A percentile compares a stretch with the other conserved stretches of the same genome.
These are phyloP conservation scores for Cotesia typhae DNA, from an alignment of 1,140 invertebrate genomes.

Conservation along the genomic window DNA sequence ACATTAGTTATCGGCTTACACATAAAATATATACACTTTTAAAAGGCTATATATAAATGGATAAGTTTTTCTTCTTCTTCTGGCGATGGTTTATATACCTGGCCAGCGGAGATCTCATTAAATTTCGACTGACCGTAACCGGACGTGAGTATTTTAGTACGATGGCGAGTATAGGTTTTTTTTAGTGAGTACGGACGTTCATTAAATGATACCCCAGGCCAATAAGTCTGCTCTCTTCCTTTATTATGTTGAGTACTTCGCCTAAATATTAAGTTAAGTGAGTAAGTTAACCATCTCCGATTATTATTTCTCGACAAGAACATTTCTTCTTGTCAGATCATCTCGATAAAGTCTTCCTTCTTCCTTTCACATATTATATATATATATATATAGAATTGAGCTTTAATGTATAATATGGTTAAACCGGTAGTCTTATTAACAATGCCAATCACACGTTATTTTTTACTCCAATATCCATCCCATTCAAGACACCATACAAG, in stretches of 20 bases:
- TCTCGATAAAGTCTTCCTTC: no score
- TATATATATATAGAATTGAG: no score
- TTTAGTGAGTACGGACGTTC: constrained; percentile 17
- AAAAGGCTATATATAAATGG: not conserved
- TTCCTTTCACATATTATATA: no score
- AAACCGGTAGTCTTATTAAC: constrained; percentile 27
- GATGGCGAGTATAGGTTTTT: not conserved
- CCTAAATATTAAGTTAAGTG: not conserved
- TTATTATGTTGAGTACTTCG: no score
- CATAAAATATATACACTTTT: not conserved
- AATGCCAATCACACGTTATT: constrained; percentile 22
- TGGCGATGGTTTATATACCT: no score
- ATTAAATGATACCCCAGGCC: constrained; percentile 30
- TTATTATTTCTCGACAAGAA: constrained; percentile 23
- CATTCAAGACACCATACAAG: constrained; percentile 21
- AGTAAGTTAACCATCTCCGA: constrained; percentile 20
- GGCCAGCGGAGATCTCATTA: constrained; percentile 12
- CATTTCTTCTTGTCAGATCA: constrained; percentile 4
- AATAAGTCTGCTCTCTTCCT: not conserved
- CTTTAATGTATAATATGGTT: no score
- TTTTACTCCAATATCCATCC: constrained; percentile 11
- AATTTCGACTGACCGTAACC: constrained; percentile 19
- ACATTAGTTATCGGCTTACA: no score
- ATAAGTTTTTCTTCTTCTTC: not conserved
- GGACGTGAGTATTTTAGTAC: constrained; percentile 20